A percentile compares a stretch with the other conserved stretches of the same genome.
Evolutionary conservation across 2,888 invertebrate species (phyloP).

Genomic region (Drosophila anceps): DNA sequence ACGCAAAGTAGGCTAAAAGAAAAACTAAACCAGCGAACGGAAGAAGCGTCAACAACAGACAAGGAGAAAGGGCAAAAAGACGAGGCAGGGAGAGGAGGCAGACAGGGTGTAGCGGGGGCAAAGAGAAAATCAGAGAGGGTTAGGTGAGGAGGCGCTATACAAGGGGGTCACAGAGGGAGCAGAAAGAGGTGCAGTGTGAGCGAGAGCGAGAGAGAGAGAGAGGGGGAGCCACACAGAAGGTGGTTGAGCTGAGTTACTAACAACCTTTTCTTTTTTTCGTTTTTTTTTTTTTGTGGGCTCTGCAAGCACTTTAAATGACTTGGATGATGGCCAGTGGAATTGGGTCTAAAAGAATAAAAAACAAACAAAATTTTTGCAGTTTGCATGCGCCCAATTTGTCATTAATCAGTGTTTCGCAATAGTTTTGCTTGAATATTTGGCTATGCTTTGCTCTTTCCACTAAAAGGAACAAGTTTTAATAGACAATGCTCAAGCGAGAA

Average conservation of each 20-base stretch:
- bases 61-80: slow-evolving; percentile 19
- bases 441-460: not conserved
- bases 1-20: slow-evolving; percentile 73
- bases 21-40: slow-evolving; percentile 77
- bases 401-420: slow-evolving; percentile 70
- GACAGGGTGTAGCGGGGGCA: not conserved
- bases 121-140: not conserved
- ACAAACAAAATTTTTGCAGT: slow-evolving; percentile 19
- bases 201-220: not conserved
- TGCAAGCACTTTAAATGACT: slow-evolving; percentile 56
- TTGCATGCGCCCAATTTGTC: slow-evolving; percentile 69
- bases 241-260: slow-evolving; percentile 14
- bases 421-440: slow-evolving; percentile 22
- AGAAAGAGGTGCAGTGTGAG: not conserved
- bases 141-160: not conserved
- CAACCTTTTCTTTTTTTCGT: slow-evolving; percentile 48
- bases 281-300: slow-evolving; percentile 24
- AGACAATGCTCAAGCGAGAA: slow-evolving; percentile 1
- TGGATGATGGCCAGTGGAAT: slow-evolving; percentile 65
- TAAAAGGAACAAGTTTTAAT: slow-evolving; percentile 11
- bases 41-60: slow-evolving; percentile 72
- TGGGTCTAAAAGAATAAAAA: slow-evolving; percentile 35
- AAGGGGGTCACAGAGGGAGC: not conserved
- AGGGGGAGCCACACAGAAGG: slow-evolving; percentile 1
- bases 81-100: not conserved